Evolutionary conservation across 2,888 invertebrate species (phyloP).

Genomic region (Drosophila hawaiiensis): DNA sequence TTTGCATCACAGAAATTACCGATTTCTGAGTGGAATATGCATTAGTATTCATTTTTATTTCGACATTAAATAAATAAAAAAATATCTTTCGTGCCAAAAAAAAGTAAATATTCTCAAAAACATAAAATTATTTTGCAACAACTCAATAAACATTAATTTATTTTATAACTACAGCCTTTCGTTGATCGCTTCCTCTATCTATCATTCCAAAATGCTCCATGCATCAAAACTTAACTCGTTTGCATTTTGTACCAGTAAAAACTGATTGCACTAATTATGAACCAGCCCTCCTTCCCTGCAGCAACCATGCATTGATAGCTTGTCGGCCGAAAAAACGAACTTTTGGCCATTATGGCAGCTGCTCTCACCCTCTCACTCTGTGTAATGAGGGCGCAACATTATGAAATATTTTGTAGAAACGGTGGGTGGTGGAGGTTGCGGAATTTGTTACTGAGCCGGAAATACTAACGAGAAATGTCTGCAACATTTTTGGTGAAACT

Average conservation of each 20-base stretch:
- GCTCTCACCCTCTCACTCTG: conserved; percentile 11
- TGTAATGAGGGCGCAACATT: conserved; percentile 30
- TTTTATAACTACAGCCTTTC: background rate
- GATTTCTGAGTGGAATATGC: background rate
- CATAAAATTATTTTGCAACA: background rate
- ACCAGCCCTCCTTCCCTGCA: background rate
- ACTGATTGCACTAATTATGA: conserved; percentile 65
- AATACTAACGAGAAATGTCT: conserved; percentile 66
- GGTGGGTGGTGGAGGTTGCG: background rate
- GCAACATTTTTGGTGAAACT: conserved; percentile 48
- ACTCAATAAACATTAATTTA: background rate
- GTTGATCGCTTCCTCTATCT: conserved; percentile 13
- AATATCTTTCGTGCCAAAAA: background rate
- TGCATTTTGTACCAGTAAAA: conserved; percentile 48
- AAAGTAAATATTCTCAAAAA: background rate
- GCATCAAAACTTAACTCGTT: conserved; percentile 42
- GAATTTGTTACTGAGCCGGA: conserved; percentile 40
- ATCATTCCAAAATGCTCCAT: conserved; percentile 14
- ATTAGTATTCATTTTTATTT: background rate
- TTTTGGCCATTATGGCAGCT: conserved; percentile 46
- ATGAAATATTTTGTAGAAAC: conserved; percentile 36
- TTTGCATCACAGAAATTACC: background rate
- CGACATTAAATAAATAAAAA: no score
- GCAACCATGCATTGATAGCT: background rate
- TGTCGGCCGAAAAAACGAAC: conserved; percentile 26